These are phyloP conservation scores for Saccopteryx bilineata DNA, from an alignment of 2,113 vertebrate species.

Conservation along the genomic window DNA sequence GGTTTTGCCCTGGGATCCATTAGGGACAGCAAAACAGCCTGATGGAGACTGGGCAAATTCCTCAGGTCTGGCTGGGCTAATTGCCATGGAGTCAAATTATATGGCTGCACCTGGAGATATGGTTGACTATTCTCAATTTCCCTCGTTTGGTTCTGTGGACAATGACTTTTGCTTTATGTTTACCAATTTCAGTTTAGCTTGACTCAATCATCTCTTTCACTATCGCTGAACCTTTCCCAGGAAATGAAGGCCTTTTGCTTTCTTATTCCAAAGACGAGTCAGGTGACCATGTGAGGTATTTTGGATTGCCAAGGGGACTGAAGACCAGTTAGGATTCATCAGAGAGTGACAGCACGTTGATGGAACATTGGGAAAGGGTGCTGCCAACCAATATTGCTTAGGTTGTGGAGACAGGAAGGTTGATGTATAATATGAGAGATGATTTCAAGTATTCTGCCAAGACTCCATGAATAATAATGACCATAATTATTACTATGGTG, in stretches of 20 bases:
- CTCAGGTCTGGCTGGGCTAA: neutral
- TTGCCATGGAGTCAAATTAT: neutral
- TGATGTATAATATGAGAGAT: neutral
- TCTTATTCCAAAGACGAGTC: neutral
- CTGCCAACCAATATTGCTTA: neutral
- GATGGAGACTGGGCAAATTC: neutral
- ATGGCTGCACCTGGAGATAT: neutral
- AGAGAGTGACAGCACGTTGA: neutral
- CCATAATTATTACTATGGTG: neutral
- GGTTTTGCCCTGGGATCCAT: conserved; percentile 6
- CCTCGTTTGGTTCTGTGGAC: neutral
- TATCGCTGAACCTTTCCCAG: neutral
- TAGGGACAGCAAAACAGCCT: neutral
- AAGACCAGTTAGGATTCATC: neutral
- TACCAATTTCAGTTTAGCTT: neutral
- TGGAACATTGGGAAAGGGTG: neutral
- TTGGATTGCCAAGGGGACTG: neutral
- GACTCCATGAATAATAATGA: conserved; percentile 26
- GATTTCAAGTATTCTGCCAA: conserved; percentile 1
- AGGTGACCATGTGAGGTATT: neutral
- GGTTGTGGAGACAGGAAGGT: neutral
- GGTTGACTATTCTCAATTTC: neutral
- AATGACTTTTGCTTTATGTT: conserved; percentile 28
- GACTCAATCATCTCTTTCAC: neutral
- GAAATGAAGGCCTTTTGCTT: neutral